Evolutionary conservation across 2,113 vertebrate genomes (phyloP), one percentile per base, ranked within the genome.

Genomic region (Peromyscus polionotus): DNA sequence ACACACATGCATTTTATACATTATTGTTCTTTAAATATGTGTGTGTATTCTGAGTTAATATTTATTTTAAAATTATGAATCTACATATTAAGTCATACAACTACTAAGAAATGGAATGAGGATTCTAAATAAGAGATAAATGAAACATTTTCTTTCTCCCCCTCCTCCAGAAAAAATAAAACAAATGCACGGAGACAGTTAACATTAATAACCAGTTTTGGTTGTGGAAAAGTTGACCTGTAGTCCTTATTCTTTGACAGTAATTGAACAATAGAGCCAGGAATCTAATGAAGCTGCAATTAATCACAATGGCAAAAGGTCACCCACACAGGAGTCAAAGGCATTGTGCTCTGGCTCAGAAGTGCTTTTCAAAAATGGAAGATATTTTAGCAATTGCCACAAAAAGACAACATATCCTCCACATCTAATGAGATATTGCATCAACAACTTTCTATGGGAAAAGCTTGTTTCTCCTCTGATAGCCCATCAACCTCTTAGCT

Each of bases 151-250:
- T 93, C 17, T 94, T 19, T 75, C 76, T 81, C 8, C 5, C 24
- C 7, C 36, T n/a, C 39, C 36, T 6, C 20, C 9, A 20, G 12
- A 36, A 5, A 33, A 68, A 65, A 88, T 54, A 61, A 13, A 94
- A 39, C 12, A 95, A 95, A 95, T 45, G 39, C 0, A 68, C 9
- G 72, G 8, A 39, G 31, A 67, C 8, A 28, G n/a, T 65, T 94
- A 95, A 84, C 28, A 91, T 81, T 89, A 97, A 90, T 77, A 91
- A 85, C 33, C 61, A 93, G 33, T 91, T 91, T 88, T 19, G 42
- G 19, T 54, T 95, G 89, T 81, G 20, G 19, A 39, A 94, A 70
- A 92, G 33, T 39, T 77, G 77, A 68, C 42, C 54, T 36, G 36
- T n/a, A 45, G 39, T 89, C 20, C n/a, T 86, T 86, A 89, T 76